Base-by-base conservation (phyloP, 1,140 invertebrate genomes). In the Zaprionus gabonicus region DNA sequence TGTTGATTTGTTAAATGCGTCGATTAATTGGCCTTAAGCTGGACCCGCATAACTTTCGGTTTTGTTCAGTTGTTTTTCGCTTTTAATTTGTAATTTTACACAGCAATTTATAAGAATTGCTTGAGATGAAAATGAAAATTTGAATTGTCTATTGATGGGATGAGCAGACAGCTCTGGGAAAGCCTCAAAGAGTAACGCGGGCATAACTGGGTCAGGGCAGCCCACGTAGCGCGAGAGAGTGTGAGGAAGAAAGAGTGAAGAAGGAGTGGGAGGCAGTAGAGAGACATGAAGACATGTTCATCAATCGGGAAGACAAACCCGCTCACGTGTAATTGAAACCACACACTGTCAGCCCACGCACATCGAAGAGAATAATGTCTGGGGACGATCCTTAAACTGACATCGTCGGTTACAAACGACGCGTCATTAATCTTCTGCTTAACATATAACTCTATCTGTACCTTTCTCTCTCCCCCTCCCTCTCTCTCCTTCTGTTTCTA, bases 31-130 rank as follows among this genome's bases (percentile, higher is more conserved):
- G 71, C 68, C 67, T 58, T 74, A 63, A 67, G 78, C 46, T 51
- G 46, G 46, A 25, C 84, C 85, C 85, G 85, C 85, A 88, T 88
- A 67, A 25, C 34, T 68, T 60, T 71, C 65, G 65, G 67, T 72
- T 77, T 41, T 55, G 36, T 53, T 57, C 60, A 58, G 73, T 71
- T 36, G 46, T 58, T 66, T 57, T 75, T 73, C 67, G 75, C 46
- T 38, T 58, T 83, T 84, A 88, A 87, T 87, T 84, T 84, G 81
- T 90, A 87, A 88, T 87, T 88, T 87, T 88, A 90, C 84, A 90
- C 84, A 84, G 69, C 27, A 71, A 90, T 79, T 81, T 81, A 51
- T 58, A 67, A 58, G 20, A 27, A 12, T n/a, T 9, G 53, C 27
- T 28, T 13, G 41, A 38, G 23, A 53, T 38, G 64, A 63, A 75